Base-by-base conservation (phyloP, 1,140 invertebrate genomes). In the Drosophila melanica region DNA sequence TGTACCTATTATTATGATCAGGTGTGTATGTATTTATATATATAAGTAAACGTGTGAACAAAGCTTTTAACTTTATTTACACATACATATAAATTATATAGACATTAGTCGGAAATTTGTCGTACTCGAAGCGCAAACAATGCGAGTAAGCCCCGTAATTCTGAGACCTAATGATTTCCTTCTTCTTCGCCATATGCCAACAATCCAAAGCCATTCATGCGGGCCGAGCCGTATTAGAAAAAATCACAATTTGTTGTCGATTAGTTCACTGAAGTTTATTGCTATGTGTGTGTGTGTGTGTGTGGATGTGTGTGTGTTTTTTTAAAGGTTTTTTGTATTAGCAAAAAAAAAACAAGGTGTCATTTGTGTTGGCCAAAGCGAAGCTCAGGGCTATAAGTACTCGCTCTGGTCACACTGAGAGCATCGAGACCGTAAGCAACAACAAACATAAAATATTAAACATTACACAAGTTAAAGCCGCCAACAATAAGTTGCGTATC, bases 141-240 rank as follows among this genome's bases (percentile, higher is more conserved):
- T 55, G 30, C 18, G 20, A 11, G 50, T 50, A n/a, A 57, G 35
- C 50, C 12, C n/a, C 18, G 54, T 41, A 63, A 54, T 68, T 66
- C 72, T 54, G 20, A 51, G 16, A 75, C 51, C 67, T 70, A 82
- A 82, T 86, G 60, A 81, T 80, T 87, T 81, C 67, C 79, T 79
- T 33, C 68, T 77, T 78, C 70, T 65, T 42, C 35, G 41, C 47
- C 66, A 54, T 53, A 18, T 41, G 48, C 47, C 44, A 54, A 77
- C 76, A 82, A 81, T 79, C 62, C 77, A 82, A 73, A 30, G 44
- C 35, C 75, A 53, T 62, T 70, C 75, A 86, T 86, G 51, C 14
- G 27, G 9, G 9, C 27, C n/a, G 30, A 59, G 23, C 35, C 67
- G 11, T 45, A 62, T 72, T 14, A 45, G 16, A 45, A 30, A 41